Percentiles rank a stretch among this genome's conserved stretches.
Conservation (phyloP, 2,888 invertebrate species). For the Microdon myrmicae region DNA sequence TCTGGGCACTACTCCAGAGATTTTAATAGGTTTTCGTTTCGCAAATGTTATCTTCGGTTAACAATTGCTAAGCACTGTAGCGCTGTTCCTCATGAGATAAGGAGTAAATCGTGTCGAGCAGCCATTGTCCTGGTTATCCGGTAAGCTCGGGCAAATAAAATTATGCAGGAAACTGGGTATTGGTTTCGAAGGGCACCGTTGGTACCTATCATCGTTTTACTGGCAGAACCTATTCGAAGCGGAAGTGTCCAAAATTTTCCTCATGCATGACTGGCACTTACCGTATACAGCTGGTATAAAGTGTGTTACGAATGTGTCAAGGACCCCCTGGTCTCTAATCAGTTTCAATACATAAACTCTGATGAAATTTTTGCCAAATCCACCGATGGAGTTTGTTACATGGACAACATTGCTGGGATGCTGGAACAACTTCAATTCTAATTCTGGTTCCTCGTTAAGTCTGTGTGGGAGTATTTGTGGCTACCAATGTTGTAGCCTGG, state of each 20-base stretch:
- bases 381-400: neutral
- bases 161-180: conserved; percentile 23
- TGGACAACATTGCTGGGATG: conserved; percentile 13
- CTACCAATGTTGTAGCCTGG: no score
- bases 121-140: conserved; percentile 29
- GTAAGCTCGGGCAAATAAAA: conserved; percentile 32
- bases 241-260: conserved; percentile 45
- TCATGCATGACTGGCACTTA: conserved; percentile 30
- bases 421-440: conserved; percentile 44
- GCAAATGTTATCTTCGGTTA: conserved; percentile 47
- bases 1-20: conserved; percentile 46
- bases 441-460: conserved; percentile 33
- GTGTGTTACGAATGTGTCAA: conserved; percentile 30
- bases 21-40: conserved; percentile 50
- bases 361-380: conserved; percentile 43
- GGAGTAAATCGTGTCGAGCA: conserved; percentile 41
- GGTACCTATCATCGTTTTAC: conserved; percentile 24
- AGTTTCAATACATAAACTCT: conserved; percentile 52
- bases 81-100: conserved; percentile 50
- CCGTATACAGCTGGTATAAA: neutral
- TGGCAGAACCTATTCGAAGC: conserved; percentile 24
- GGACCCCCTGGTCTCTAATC: conserved; percentile 30
- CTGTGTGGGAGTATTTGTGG: no score
- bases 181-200: neutral
- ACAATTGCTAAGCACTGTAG: conserved; percentile 45